phyloP scores from a whole-genome alignment of 2,113 vertebrate species.

The Ptilorrhoa leucosticta region DNA sequence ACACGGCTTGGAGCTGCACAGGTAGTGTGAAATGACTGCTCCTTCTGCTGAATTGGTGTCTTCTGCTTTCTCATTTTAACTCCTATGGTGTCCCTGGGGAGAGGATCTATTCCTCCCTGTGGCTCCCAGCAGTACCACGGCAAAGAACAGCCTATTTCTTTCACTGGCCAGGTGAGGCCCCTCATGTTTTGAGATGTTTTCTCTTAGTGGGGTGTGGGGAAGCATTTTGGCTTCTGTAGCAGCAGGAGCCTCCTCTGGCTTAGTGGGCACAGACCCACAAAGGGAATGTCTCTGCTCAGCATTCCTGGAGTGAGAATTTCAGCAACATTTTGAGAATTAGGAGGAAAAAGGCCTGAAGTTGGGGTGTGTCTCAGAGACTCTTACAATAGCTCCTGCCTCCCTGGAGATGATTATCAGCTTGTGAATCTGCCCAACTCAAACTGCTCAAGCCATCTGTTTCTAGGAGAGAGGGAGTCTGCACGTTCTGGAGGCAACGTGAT shows the following conservation, averaged over 20 bases:
- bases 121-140: background rate
- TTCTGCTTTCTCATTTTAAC: background rate
- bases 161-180: background rate
- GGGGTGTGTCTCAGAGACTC: slow-evolving; percentile 54
- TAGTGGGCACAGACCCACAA: background rate
- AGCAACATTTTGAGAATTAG: slow-evolving; percentile 22
- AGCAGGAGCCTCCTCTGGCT: background rate
- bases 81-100: background rate
- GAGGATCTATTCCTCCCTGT: background rate
- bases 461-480: background rate
- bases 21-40: background rate
- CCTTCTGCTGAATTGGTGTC: background rate
- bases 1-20: background rate
- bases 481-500: background rate
- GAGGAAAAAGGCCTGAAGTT: slow-evolving; percentile 49
- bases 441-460: slow-evolving; percentile 50
- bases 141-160: background rate
- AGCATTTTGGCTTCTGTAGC: background rate
- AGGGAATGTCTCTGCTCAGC: slow-evolving; percentile 35
- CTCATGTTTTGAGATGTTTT: background rate
- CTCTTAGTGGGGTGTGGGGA: background rate
- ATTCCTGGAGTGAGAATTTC: slow-evolving; percentile 11
- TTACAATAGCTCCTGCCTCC: slow-evolving; percentile 52
- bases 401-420: slow-evolving; percentile 55
- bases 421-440: slow-evolving; percentile 36